These are phyloP conservation scores for Patella depressa DNA, from an alignment of 2,888 invertebrate genomes.

Conservation along the genomic window DNA sequence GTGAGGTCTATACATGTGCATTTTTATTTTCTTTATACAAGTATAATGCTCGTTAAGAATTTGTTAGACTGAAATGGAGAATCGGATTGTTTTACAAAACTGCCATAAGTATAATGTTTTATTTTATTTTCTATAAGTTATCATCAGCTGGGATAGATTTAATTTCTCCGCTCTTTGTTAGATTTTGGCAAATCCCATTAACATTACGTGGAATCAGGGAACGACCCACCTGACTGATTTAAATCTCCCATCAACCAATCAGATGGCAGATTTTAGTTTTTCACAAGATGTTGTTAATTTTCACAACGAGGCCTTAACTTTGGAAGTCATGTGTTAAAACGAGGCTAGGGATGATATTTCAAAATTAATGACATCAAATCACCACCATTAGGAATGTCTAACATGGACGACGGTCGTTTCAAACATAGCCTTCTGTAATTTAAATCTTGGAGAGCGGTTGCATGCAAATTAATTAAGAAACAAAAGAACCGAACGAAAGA, in stretches of 20 bases:
- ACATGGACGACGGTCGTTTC: not conserved
- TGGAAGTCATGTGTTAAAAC: not conserved
- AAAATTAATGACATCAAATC: constrained; percentile 4
- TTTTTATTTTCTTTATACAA: too few species aligned
- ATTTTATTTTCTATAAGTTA: too few species aligned
- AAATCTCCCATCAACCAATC: not conserved
- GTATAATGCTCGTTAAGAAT: too few species aligned
- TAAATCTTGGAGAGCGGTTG: constrained; percentile 2
- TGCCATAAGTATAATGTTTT: too few species aligned
- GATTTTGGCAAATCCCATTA: too few species aligned
- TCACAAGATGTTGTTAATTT: constrained; percentile 7
- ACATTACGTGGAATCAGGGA: too few species aligned
- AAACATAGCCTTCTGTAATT: not conserved
- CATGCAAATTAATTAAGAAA: not conserved
- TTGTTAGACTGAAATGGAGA: too few species aligned
- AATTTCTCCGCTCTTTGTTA: too few species aligned
- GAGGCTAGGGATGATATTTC: constrained; percentile 2
- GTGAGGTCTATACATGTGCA: too few species aligned
- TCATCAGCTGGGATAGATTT: too few species aligned
- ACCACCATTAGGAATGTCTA: not conserved
- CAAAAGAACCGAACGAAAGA: not conserved
- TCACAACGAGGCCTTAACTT: constrained; percentile 1
- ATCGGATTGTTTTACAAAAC: too few species aligned
- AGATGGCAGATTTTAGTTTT: not conserved
- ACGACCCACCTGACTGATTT: too few species aligned